Evolutionary conservation across 2,113 vertebrate species (phyloP), one percentile per base, ranked within the genome.

Genomic region (Asarcornis scutulata): DNA sequence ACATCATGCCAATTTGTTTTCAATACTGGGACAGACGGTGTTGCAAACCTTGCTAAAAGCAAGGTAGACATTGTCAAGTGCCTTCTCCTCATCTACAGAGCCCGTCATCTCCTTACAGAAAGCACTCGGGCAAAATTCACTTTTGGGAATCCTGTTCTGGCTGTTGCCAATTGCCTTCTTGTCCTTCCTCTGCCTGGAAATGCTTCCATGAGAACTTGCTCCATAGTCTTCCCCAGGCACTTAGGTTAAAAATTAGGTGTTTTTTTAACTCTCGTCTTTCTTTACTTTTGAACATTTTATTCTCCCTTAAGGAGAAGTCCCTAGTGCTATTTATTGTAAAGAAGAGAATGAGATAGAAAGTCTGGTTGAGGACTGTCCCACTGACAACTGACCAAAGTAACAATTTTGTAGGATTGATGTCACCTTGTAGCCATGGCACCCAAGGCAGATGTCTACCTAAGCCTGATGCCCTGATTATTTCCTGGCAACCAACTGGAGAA

Each of bases 381-480:
- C 29, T 82, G 69, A 90, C 23, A 58, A 64, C 15, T 91, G 38
- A 86, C 66, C 42, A 44, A 34, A 82, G 58, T 73, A 78, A 88
- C 26, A 40, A 11, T 79, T 89, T 82, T 73, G n/a, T 86, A 73
- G 21, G 27, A 36, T 31, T 84, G 88, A 86, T 89, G 77, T 83
- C 63, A 66, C 66, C 55, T 73, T 52, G 40, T 76, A 85, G 77
- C 59, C 88, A 69, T 80, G 67, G 86, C 78, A 78, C 44, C 44
- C 53, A 50, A 34, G 40, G 40, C 67, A 91, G 50, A 78, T 82
- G 25, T 72, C 87, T 91, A 60, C 88, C 80, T 75, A 84, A 81
- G 36, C 53, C 46, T 83, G 56, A 86, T 77, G 68, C 72, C 58
- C 56, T 68, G 66, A 23, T 92, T 94, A 82, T 85, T 94, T 93